Evolutionary conservation across 2,797 vertebrate genomes (phyloP).

Genomic region (Apodemus agrarius): DNA sequence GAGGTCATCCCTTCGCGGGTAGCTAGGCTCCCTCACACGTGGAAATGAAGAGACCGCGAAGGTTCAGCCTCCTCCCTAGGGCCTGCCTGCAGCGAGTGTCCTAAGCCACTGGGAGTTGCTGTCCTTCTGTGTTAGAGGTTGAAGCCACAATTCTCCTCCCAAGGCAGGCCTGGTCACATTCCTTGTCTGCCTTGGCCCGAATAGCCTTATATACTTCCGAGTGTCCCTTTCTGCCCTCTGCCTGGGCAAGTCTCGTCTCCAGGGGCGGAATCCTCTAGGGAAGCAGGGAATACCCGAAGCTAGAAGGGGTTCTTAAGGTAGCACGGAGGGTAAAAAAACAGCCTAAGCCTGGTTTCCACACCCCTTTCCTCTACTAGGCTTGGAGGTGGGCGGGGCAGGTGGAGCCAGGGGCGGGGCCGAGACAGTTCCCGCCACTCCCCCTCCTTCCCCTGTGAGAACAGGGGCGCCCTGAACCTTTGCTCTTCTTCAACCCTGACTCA

Average conservation of each 20-base stretch:
- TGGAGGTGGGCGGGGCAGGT: conserved; percentile 45
- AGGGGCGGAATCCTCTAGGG: background rate
- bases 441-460: background rate
- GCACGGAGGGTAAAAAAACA: background rate
- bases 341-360: background rate
- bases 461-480: conserved; percentile 71
- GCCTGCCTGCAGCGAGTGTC: background rate
- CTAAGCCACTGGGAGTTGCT: conserved; percentile 23
- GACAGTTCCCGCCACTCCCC: background rate
- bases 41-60: background rate
- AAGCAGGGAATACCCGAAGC: conserved; percentile 19
- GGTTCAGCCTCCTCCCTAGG: background rate
- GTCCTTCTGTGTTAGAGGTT: conserved; percentile 34
- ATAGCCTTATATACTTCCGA: conserved; percentile 53
- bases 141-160: conserved; percentile 56
- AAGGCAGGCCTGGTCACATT: conserved; percentile 80
- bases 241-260: background rate
- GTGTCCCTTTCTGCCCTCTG: conserved; percentile 45
- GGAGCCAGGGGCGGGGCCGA: background rate
- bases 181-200: conserved; percentile 68
- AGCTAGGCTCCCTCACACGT: background rate
- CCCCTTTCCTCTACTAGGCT: background rate
- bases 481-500: conserved; percentile 72
- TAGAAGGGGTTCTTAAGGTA: background rate
- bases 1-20: background rate